Evolutionary conservation across 1,140 invertebrate genomes (phyloP), one percentile per base, ranked within the genome.

Genomic region (Archivesica marissinica): DNA sequence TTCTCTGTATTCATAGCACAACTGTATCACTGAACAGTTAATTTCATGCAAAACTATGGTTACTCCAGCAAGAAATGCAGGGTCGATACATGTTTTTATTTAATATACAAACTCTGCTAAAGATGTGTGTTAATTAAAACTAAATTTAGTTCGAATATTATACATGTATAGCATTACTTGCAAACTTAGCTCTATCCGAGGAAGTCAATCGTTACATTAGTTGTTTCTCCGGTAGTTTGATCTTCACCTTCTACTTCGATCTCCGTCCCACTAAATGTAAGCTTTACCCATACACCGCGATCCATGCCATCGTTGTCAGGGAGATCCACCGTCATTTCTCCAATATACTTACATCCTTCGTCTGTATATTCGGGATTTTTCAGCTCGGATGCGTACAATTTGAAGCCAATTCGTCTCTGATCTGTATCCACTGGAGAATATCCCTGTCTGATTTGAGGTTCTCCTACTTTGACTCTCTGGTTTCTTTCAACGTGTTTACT

Each of bases 231-330:
- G 20, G 61, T 66, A 11, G 11, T 66, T 25, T 66, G 33, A 38
- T 66, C 61, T 2, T 23, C 38, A 41, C 17, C 61, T 41, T 66
- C 28, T 20, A 41, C 61, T 7, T 38, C 33, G 7, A 66, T 38
- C n/a, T 66, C 30, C 4, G 61, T 66, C 35, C 61, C 61, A 23
- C 61, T 66, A 35, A 66, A 66, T 66, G 61, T 66, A 15, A 66
- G 20, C 7, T 30, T 38, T 2, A 66, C 61, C 7, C 20, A 15
- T 9, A 66, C 33, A 35, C 61, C 7, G 3, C 61, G 20, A 2
- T 25, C 61, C 17, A 35, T 20, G 6, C 28, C 61, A 7, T 35
- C 38, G 3, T 30, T 30, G 2, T 66, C 61, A 30, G 30, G 15
- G 4, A 66, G 39, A 1, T 17, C 1, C 3, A 66, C 17, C 28